Conservation (phyloP, 2,888 invertebrate genomes). For the Tricholauxania praeusta region DNA sequence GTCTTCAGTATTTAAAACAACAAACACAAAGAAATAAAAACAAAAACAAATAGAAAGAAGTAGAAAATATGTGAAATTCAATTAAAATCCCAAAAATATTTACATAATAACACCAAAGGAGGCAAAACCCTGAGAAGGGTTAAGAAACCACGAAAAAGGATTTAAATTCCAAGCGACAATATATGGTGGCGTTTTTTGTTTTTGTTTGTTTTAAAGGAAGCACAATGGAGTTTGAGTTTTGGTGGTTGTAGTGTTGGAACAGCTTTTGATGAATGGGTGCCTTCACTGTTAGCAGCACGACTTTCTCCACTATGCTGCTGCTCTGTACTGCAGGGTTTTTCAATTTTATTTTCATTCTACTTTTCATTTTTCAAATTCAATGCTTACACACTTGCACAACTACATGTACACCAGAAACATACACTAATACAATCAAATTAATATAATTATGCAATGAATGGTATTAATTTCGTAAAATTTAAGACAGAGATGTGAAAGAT, state of each 20-base stretch:
- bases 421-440: slow-evolving; percentile 20
- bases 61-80: slow-evolving; percentile 35
- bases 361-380: slow-evolving; percentile 7
- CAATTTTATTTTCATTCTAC: slow-evolving; percentile 12
- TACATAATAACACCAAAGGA: slow-evolving; percentile 29
- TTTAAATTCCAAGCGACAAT: slow-evolving; percentile 28
- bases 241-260: neutral
- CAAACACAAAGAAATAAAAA: no score
- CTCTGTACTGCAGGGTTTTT: neutral
- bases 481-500: neutral
- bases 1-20: no score
- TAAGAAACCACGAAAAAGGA: slow-evolving; percentile 38
- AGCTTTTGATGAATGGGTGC: slow-evolving; percentile 6
- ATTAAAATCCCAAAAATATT: slow-evolving; percentile 37
- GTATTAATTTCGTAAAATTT: slow-evolving; percentile 36
- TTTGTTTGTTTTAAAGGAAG: neutral
- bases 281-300: neutral
- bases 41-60: neutral
- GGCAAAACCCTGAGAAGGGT: neutral
- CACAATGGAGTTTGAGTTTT: neutral
- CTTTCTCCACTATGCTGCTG: neutral
- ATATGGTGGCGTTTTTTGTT: slow-evolving; percentile 11
- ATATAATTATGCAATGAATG: slow-evolving; percentile 36
- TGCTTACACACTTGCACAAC: neutral
- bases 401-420: neutral